These are phyloP conservation scores for Mystacornis crossleyi DNA, from an alignment of 2,113 vertebrate genomes.

Conservation along the genomic window DNA sequence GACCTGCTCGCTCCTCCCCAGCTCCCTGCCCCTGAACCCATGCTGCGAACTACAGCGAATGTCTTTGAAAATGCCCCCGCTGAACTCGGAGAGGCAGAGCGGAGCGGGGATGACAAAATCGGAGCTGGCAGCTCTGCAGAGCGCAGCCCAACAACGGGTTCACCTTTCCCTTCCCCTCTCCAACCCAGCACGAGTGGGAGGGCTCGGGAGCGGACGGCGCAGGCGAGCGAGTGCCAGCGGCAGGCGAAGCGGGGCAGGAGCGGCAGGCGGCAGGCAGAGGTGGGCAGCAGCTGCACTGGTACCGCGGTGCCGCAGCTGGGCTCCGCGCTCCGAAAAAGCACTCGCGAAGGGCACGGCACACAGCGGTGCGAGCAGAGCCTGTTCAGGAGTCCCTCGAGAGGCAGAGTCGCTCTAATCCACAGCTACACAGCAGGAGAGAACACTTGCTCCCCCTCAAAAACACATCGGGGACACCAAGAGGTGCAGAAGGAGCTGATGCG, in stretches of 20 bases:
- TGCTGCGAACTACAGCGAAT: neutral
- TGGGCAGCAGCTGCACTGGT: neutral
- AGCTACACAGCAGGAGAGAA: neutral
- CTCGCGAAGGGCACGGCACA: accelerated
- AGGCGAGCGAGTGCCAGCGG: accelerated
- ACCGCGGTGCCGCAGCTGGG: accelerated
- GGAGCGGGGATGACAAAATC: neutral
- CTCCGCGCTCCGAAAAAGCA: neutral
- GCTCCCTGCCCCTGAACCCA: neutral
- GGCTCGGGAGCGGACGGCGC: accelerated
- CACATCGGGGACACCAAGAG: accelerated
- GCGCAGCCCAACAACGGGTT: neutral
- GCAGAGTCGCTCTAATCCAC: neutral
- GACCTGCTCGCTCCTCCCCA: neutral
- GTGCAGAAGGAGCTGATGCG: neutral
- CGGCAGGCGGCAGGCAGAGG: neutral
- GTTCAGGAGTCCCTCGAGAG: neutral
- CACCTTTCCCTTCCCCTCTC: neutral
- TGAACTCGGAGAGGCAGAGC: neutral
- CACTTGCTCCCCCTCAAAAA: neutral
- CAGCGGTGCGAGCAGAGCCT: neutral
- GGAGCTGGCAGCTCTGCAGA: constrained; percentile 40
- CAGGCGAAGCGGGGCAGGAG: neutral
- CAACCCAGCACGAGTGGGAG: neutral
- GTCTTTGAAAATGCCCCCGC: neutral